phyloP scores from a whole-genome alignment of 92 coral and sea anemone species.

The Actinernus sp. region DNA sequence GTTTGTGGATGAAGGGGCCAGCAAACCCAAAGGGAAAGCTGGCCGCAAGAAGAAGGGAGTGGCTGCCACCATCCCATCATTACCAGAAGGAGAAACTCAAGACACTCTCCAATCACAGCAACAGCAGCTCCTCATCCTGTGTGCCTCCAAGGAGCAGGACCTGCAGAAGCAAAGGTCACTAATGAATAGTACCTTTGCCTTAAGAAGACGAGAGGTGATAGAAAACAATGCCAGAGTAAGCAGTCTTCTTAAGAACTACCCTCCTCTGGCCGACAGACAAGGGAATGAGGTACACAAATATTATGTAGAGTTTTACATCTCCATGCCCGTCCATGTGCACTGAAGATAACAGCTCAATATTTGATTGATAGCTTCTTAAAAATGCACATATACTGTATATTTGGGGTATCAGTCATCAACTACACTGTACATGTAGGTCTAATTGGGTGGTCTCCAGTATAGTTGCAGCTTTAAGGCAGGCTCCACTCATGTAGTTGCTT shows the following conservation, averaged over 20 bases:
- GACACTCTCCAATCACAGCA: slow-evolving; percentile 30
- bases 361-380: too few species aligned
- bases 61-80: slow-evolving; percentile 9
- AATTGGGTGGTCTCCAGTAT: too few species aligned
- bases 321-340: neutral
- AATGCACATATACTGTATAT: too few species aligned
- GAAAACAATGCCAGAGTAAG: slow-evolving; percentile 20
- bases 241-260: slow-evolving; percentile 29
- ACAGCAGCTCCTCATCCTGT: slow-evolving; percentile 22
- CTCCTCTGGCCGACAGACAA: slow-evolving; percentile 26
- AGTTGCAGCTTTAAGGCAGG: too few species aligned
- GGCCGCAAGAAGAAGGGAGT: slow-evolving; percentile 30
- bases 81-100: slow-evolving; percentile 64
- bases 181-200: slow-evolving; percentile 45
- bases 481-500: too few species aligned
- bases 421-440: too few species aligned
- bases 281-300: slow-evolving; percentile 35
- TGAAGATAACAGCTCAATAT: neutral
- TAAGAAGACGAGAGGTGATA: slow-evolving; percentile 22
- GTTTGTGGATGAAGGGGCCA: neutral
- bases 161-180: slow-evolving; percentile 7
- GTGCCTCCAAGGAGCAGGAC: slow-evolving; percentile 17
- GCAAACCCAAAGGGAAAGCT: slow-evolving; percentile 34
- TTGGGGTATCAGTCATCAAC: too few species aligned
- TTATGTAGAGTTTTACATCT: neutral